Base-by-base conservation (phyloP, 2,888 invertebrate genomes). In the Drosophila crucigera region DNA sequence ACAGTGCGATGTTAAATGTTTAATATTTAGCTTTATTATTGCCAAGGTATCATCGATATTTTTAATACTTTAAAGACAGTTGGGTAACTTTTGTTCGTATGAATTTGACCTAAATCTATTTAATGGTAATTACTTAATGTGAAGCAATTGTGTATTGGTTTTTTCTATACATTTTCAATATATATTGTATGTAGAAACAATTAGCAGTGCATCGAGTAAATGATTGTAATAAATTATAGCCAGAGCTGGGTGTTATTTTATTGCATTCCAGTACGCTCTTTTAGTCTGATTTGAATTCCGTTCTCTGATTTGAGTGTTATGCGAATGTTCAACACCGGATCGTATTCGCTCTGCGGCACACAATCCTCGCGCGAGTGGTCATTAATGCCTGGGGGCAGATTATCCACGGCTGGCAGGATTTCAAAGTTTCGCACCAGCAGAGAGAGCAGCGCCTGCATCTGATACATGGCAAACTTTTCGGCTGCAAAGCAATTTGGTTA, bases 361-460 rank as follows among this genome's bases (percentile, higher is more conserved):
- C 91, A 91, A 53, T 91, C 89, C 4, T 65, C 58, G 0, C 82
- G 80, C 1, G 88, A 78, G 31, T 92, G 87, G 52, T 91, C 91
- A 54, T 92, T 91, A 30, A 92, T 88, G n/a, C 91, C 91, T 0
- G 91, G 53, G 0, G 86, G 70, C 35, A 91, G 50, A 25, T 79
- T 73, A 69, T 91, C 89, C 1, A 75, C 74, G 0, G 91, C 80
- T 4, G 93, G 92, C 37, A 91, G 68, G 3, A 93, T 86, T 83
- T 93, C 92, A 81, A 94, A 95, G 61, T 94, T 92, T 56, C 94
- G 93, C 30, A 95, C 73, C 2, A 95, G 74, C 80, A 94, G 93
- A 0, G 94, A 94, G 22, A 95, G 70, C 0, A 93, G 89, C 0
- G 94, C 89, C 91, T 95, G 95, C 89, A 95, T 90, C 83, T 95